Conservation (phyloP, 1,140 invertebrate genomes). For the Glossosoma conforme region DNA sequence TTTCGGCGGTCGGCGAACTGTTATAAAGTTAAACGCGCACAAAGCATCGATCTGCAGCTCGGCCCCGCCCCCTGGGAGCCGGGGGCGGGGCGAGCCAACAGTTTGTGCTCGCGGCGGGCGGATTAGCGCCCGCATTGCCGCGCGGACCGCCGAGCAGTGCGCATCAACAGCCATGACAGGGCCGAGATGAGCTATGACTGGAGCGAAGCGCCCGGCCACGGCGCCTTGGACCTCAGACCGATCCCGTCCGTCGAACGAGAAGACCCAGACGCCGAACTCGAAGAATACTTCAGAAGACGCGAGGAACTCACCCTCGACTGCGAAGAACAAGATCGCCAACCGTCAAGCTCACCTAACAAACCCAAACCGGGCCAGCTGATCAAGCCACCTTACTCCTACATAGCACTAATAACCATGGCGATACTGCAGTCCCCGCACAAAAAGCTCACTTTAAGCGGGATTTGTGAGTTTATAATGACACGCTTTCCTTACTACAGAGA, state of each 20-base stretch:
- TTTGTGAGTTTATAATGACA: conserved; percentile 99
- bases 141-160: conserved; percentile 5
- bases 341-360: conserved; percentile 1
- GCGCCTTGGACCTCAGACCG: conserved; percentile 25
- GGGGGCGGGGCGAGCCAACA: neutral
- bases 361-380: conserved; percentile 38
- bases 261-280: conserved; percentile 22
- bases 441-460: conserved; percentile 93
- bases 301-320: conserved; percentile 26
- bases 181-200: conserved; percentile 21
- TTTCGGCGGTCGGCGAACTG: conserved; percentile 17
- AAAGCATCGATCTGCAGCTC: conserved; percentile 15
- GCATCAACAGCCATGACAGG: conserved; percentile 1
- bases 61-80: conserved; percentile 8
- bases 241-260: conserved; percentile 4
- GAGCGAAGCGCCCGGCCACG: conserved; percentile 10
- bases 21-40: conserved; percentile 16
- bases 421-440: conserved; percentile 96
- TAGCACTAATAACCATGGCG: conserved; percentile 96
- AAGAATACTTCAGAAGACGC: conserved; percentile 22
- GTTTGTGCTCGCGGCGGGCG: conserved; percentile 5
- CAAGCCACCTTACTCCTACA: conserved; percentile 97
- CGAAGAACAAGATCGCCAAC: conserved; percentile 14
- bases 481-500: conserved; percentile 94
- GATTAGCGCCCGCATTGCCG: conserved; percentile 1